Evolutionary conservation across 1,140 invertebrate species (phyloP).

Genomic region (Lanistes nyassanus): DNA sequence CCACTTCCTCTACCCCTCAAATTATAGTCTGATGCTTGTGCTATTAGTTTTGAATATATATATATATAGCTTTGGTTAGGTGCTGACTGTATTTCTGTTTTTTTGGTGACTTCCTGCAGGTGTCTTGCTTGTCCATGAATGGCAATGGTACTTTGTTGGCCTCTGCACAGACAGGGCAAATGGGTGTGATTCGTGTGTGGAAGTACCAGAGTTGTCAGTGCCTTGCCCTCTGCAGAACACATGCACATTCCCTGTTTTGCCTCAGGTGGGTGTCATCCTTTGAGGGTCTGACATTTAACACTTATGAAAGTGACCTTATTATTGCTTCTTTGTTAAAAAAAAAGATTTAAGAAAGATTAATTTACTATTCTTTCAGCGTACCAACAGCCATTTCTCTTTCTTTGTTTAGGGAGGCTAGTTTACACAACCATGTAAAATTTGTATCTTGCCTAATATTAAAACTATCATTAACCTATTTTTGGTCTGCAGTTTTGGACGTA

Average conservation of each 20-base stretch:
- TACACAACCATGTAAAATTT: too few relatives aligned
- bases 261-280: constrained; percentile 59
- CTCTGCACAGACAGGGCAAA: constrained; percentile 62
- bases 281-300: too few relatives aligned
- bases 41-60: not conserved
- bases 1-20: too few relatives aligned
- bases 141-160: constrained; percentile 57
- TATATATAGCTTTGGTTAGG: too few relatives aligned
- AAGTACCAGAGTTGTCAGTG: constrained; percentile 61
- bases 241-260: constrained; percentile 58
- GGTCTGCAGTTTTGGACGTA: constrained; percentile 61
- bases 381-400: too few relatives aligned
- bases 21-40: not conserved
- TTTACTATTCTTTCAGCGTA: not conserved
- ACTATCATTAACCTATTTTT: constrained; percentile 10
- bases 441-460: too few relatives aligned
- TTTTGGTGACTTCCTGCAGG: constrained; percentile 31
- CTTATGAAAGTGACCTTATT: too few relatives aligned
- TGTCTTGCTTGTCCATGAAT: constrained; percentile 60
- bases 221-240: constrained; percentile 61
- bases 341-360: not conserved
- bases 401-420: too few relatives aligned
- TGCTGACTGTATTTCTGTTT: too few relatives aligned
- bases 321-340: too few relatives aligned
- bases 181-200: constrained; percentile 65